Evolutionary conservation across 23 tunicate genomes (phyloP).

Genomic region (Oikopleura albicans): DNA sequence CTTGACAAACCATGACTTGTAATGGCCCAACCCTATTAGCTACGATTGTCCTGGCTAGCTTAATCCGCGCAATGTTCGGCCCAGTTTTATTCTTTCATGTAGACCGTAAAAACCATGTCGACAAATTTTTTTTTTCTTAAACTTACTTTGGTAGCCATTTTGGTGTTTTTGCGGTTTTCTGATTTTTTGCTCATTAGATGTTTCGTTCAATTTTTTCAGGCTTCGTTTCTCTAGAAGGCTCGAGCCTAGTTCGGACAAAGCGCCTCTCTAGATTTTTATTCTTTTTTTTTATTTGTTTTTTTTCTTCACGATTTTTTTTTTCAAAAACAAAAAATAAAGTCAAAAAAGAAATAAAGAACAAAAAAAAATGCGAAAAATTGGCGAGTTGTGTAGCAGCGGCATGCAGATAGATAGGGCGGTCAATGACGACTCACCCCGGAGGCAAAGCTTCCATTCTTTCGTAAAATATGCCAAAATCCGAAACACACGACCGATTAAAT

Average conservation of each 20-base stretch:
- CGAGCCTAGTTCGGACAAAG: too few relatives aligned
- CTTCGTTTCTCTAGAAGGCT: too few relatives aligned
- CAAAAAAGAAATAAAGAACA: neutral
- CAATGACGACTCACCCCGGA: neutral
- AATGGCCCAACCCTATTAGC: too few relatives aligned
- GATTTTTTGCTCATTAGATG: neutral
- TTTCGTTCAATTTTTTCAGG: neutral
- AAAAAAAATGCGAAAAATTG: neutral
- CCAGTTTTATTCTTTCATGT: too few relatives aligned
- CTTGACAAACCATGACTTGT: too few relatives aligned
- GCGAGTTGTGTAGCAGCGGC: neutral
- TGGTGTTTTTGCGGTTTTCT: neutral
- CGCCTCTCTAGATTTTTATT: too few relatives aligned
- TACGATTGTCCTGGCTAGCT: too few relatives aligned
- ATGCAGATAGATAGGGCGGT: constrained; percentile 2
- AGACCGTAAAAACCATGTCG: neutral
- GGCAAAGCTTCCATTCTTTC: neutral
- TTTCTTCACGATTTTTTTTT: too few relatives aligned
- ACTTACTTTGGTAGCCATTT: neutral
- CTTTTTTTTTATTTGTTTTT: too few relatives aligned
- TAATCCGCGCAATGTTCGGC: too few relatives aligned
- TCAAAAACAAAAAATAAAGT: too few relatives aligned
- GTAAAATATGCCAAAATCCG: constrained; percentile 2
- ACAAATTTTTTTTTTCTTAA: neutral
- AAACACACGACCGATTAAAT: too few relatives aligned